Evolutionary conservation across 2,113 vertebrate genomes (phyloP), one percentile per base, ranked within the genome.

Genomic region (Mustela lutreola): DNA sequence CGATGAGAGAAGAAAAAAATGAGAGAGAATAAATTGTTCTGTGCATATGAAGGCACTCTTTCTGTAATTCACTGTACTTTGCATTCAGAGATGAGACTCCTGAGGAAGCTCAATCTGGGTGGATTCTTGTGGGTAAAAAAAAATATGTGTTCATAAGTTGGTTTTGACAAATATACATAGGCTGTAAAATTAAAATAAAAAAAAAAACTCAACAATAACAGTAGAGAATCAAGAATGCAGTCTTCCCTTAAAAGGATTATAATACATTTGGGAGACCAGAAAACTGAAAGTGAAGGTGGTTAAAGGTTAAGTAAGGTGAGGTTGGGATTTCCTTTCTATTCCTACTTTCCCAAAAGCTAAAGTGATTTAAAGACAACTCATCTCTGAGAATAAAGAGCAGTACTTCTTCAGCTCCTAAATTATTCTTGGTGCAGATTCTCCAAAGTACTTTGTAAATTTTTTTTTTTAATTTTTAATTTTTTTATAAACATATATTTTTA

Each of bases 1-100:
- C 36, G 56, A 65, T 28, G 6, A 7, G 31, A 28, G 56, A 83
- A 33, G 75, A 36, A 19, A 88, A 87, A 90, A 63, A 39, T 21
- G 62, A 87, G 45, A 84, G 60, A 62, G 33, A 92, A 97, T 92
- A 91, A 85, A 81, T 60, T 45, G 14, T 4, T 53, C 4, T 50
- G 9, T 67, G 58, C 36, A 14, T 78, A n/a, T 58, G 62, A 80
- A 87, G 19, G 36, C 58, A 42, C 24, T 84, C 31, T 78, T 83
- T 94, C 33, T 85, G 31, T 50, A 91, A 81, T n/a, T 21, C 45
- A 22, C 4, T 81, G 14, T 33, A 80, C 48, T 96, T 95, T 45
- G 21, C 87, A 93, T 95, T 92, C n/a, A 83, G 18, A 91, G 50
- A 70, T 28, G 22, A 96, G 60, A 53, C 36, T 53, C 16, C 36